Evolutionary conservation across 2,113 vertebrate species (phyloP).

Genomic region (Lepisosteus osseus): DNA sequence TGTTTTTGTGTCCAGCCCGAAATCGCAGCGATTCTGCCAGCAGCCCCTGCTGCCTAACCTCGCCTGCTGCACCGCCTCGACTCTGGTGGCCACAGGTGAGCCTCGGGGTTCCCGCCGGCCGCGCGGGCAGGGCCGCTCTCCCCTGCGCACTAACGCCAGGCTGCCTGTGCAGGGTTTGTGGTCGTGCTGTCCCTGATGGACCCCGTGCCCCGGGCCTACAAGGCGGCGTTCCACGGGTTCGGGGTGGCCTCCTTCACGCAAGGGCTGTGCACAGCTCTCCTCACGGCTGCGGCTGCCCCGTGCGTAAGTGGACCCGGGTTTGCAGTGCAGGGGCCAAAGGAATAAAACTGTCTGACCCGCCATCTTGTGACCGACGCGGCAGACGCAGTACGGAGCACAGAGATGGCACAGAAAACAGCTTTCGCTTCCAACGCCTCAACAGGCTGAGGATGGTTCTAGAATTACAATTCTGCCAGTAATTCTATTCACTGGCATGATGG

Average conservation of each 20-base stretch:
- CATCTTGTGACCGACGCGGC: not conserved
- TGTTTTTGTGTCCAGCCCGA: not conserved
- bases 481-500: not conserved
- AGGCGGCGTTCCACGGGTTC: slow-evolving; percentile 54
- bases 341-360: not conserved
- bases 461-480: not conserved
- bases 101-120: too few relatives aligned
- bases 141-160: not conserved
- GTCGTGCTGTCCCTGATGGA: slow-evolving; percentile 62
- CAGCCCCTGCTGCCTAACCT: slow-evolving; percentile 65
- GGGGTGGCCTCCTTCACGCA: slow-evolving; percentile 66
- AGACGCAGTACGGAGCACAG: too few relatives aligned
- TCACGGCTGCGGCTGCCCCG: slow-evolving; percentile 62
- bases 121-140: not conserved
- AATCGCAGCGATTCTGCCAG: slow-evolving; percentile 57
- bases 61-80: slow-evolving; percentile 20
- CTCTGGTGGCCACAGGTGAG: too few relatives aligned
- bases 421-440: not conserved
- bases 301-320: slow-evolving; percentile 59
- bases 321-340: not conserved
- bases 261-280: slow-evolving; percentile 55
- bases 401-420: not conserved
- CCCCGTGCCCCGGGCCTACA: slow-evolving; percentile 54
- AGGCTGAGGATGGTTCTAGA: not conserved
- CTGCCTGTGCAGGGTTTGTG: slow-evolving; percentile 57